Conservation (phyloP, 2,888 invertebrate species). For the Amphipyra tragopoginis region DNA sequence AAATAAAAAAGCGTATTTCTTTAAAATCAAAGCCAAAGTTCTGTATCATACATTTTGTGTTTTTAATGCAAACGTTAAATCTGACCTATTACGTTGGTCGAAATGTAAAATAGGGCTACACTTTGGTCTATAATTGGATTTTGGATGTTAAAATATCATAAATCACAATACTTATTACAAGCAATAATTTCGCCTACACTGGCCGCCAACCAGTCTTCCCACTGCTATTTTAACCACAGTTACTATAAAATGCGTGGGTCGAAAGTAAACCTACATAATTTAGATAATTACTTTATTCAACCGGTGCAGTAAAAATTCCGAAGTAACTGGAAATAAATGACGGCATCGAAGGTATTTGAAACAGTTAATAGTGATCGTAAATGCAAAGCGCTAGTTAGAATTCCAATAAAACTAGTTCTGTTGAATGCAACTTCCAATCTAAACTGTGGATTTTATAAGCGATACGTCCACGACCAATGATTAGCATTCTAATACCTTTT, state of each 20-base stretch:
- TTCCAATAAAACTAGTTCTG: conserved; percentile 44
- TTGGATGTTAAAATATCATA: conserved; percentile 16
- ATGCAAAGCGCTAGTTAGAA: conserved; percentile 38
- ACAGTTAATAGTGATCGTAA: conserved; percentile 50
- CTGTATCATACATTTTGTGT: too few relatives aligned
- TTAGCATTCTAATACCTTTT: neutral
- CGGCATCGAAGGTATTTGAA: conserved; percentile 40
- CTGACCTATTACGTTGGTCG: too few relatives aligned
- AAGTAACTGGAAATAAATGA: conserved; percentile 37
- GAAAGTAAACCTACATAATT: conserved; percentile 42
- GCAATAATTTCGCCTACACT: conserved; percentile 45
- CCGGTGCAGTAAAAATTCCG: conserved; percentile 36
- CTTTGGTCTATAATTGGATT: conserved; percentile 5
- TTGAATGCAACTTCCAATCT: conserved; percentile 32
- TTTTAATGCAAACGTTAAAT: too few relatives aligned
- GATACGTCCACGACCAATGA: conserved; percentile 1
- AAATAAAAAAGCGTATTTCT: too few relatives aligned
- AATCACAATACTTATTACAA: conserved; percentile 31
- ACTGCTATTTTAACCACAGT: conserved; percentile 19
- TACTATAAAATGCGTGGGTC: conserved; percentile 36
- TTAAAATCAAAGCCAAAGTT: too few relatives aligned
- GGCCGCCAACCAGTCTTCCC: conserved; percentile 28
- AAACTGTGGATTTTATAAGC: conserved; percentile 21
- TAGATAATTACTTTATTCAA: conserved; percentile 46
- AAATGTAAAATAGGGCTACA: neutral